Conservation (phyloP, 2,888 invertebrate genomes). For the Scrobipalpa costella region DNA sequence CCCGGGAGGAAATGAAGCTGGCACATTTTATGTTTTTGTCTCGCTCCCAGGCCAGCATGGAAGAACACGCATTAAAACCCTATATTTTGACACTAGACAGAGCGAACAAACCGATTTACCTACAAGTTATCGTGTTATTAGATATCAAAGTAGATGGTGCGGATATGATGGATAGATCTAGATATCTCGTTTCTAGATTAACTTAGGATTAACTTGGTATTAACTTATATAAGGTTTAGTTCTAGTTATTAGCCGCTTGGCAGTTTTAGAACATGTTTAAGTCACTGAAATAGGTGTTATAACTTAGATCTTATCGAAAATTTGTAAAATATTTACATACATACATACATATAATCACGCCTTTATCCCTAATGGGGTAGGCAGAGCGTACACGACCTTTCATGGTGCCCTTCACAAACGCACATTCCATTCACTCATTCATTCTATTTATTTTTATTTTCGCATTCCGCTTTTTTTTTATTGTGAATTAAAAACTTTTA, state of each 20-base stretch:
- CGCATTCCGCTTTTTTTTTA: no score
- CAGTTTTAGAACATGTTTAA: conserved; percentile 6
- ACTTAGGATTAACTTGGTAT: not conserved
- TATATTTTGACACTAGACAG: conserved; percentile 8
- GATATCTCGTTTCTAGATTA: conserved; percentile 10
- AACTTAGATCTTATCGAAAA: not conserved
- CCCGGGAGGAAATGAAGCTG: no score
- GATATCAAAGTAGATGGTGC: not conserved
- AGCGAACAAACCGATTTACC: conserved; percentile 14
- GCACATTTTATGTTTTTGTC: no score
- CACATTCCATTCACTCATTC: no score
- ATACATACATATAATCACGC: no score
- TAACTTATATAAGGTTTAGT: not conserved
- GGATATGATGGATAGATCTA: conserved; percentile 9
- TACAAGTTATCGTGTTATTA: conserved; percentile 1
- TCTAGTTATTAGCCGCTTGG: not conserved
- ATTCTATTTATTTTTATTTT: no score
- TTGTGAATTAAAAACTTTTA: no score
- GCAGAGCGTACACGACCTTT: no score
- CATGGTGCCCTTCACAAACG: no score
- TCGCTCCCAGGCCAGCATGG: no score
- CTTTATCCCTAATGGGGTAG: no score
- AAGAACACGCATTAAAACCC: not conserved
- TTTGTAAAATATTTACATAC: not conserved
- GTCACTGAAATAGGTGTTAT: not conserved